Evolutionary conservation across 2,888 invertebrate genomes (phyloP).

Genomic region (Palloptera scutellata): DNA sequence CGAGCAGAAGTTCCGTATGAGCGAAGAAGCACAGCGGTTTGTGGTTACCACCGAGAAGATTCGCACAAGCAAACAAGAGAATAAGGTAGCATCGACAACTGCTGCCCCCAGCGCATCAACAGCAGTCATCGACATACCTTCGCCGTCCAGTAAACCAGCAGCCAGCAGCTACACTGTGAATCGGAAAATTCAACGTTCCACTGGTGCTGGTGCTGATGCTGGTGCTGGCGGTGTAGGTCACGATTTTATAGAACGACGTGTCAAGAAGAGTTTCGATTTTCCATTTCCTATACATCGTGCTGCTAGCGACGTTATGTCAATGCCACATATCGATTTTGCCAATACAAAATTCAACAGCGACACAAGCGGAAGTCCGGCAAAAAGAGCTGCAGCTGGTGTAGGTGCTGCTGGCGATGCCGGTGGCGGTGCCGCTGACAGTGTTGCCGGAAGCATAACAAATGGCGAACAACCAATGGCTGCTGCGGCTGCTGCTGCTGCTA

Average conservation of each 20-base stretch:
- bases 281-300: conserved; percentile 56
- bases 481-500: conserved; percentile 28
- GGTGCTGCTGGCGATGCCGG: neutral
- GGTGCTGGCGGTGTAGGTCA: conserved; percentile 13
- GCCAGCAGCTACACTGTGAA: conserved; percentile 34
- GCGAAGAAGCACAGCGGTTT: conserved; percentile 44
- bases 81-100: neutral
- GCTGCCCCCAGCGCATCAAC: conserved; percentile 25
- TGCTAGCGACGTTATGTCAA: conserved; percentile 52
- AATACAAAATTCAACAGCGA: conserved; percentile 63
- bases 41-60: conserved; percentile 26
- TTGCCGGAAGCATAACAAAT: neutral
- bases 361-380: neutral
- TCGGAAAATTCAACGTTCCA: conserved; percentile 38
- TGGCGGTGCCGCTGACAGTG: conserved; percentile 24
- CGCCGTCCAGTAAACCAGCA: no score
- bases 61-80: neutral
- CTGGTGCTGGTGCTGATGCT: conserved; percentile 2
- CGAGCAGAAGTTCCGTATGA: conserved; percentile 60
- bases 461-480: neutral
- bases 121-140: no score
- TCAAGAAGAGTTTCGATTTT: conserved; percentile 63
- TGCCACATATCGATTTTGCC: conserved; percentile 60
- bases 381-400: neutral
- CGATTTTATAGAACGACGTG: conserved; percentile 61